Conservation (phyloP, 2,797 vertebrate species). For the Gallirallus australis region DNA sequence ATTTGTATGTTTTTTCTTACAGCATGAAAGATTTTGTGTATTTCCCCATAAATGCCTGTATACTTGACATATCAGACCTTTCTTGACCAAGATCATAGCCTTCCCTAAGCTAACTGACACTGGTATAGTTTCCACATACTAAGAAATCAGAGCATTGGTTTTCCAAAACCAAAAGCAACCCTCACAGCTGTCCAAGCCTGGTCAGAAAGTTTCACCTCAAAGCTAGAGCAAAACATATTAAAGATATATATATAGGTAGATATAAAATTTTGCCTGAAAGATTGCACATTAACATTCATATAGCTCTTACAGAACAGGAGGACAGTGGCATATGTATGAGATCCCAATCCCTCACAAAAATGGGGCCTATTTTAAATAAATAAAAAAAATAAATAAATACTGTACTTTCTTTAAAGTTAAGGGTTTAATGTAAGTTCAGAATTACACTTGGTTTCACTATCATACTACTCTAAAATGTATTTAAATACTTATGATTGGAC, state of each 20-base stretch:
- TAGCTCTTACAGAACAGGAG: neutral
- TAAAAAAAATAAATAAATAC: neutral
- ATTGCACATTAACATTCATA: neutral
- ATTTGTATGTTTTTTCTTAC: neutral
- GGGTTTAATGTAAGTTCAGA: neutral
- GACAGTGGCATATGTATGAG: neutral
- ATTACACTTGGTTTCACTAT: neutral
- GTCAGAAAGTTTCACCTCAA: neutral
- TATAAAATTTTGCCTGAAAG: neutral
- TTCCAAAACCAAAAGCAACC: neutral
- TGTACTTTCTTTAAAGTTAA: neutral
- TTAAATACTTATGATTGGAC: neutral
- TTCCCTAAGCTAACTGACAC: neutral
- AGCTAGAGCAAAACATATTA: neutral
- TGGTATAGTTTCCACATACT: neutral
- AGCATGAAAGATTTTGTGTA: neutral
- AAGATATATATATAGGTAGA: neutral
- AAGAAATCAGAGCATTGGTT: neutral
- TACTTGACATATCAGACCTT: neutral
- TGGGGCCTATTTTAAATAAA: neutral
- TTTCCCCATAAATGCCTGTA: neutral
- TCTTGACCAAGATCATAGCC: neutral
- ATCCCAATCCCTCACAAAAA: neutral
- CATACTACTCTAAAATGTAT: constrained; percentile 23
- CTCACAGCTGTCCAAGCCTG: neutral